Evolutionary conservation across 1,140 invertebrate genomes (phyloP).

Genomic region (Sminthurides bifidus): DNA sequence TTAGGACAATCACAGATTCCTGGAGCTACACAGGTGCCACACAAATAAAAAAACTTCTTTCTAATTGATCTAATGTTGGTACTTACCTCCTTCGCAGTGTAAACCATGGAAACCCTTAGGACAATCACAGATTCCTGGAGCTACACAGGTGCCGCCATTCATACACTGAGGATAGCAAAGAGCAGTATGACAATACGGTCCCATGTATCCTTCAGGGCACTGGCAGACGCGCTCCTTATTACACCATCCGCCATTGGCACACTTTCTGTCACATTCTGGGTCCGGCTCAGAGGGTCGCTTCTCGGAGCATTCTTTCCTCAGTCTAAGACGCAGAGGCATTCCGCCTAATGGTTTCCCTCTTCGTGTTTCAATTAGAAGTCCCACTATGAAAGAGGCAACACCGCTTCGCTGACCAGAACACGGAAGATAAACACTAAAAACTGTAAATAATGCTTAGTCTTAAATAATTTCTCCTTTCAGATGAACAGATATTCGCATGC

Average conservation of each 20-base stretch:
- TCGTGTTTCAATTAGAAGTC: conserved; percentile 67
- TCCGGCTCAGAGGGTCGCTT: conserved; percentile 53
- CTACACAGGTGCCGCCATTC: conserved; percentile 80
- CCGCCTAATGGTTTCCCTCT: conserved; percentile 65
- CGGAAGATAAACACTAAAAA: conserved; percentile 80
- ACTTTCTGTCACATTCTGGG: conserved; percentile 74
- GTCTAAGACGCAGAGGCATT: conserved; percentile 73
- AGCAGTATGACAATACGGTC: conserved; percentile 72
- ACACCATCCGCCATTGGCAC: conserved; percentile 68
- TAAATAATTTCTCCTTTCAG: background rate
- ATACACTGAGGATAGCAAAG: conserved; percentile 84
- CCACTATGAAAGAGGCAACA: conserved; percentile 75
- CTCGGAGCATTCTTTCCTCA: conserved; percentile 87
- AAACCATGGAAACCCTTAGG: conserved; percentile 74
- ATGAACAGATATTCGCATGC: too few relatives aligned
- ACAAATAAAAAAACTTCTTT: too few relatives aligned
- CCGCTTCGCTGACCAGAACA: conserved; percentile 81
- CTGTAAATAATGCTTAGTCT: conserved; percentile 42
- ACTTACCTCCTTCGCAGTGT: conserved; percentile 78
- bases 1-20: conserved; percentile 62
- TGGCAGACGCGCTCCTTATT: conserved; percentile 68
- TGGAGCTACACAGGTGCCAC: conserved; percentile 75
- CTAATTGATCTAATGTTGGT: too few relatives aligned
- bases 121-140: conserved; percentile 64
- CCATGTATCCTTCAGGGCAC: conserved; percentile 79